Conservation (phyloP, 1,140 invertebrate species). For the Musca domestica region DNA sequence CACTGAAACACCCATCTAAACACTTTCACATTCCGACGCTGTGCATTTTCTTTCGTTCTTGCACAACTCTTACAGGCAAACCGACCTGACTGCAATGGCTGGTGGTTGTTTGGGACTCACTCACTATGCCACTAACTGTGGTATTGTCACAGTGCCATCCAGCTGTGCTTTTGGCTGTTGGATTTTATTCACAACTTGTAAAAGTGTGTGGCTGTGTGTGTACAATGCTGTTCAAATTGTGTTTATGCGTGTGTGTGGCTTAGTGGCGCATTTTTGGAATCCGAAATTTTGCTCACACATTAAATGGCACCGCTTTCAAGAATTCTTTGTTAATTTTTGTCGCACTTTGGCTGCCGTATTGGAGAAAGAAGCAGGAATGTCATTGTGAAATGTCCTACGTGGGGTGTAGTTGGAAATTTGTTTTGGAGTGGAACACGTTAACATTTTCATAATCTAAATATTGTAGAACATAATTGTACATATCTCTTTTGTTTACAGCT, state of each 20-base stretch:
- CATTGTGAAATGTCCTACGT: no score
- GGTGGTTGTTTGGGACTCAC: background rate
- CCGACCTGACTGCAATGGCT: no score
- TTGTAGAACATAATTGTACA: no score
- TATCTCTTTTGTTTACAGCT: no score
- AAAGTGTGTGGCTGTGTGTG: background rate
- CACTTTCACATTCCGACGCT: no score
- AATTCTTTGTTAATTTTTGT: slow-evolving; percentile 5
- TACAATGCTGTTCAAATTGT: background rate
- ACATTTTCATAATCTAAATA: no score
- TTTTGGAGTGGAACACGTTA: no score
- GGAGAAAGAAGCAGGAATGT: no score
- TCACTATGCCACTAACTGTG: background rate
- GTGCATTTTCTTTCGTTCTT: no score
- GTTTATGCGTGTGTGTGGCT: background rate
- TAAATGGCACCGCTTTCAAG: slow-evolving; percentile 8
- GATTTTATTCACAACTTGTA: background rate
- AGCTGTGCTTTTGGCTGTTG: background rate
- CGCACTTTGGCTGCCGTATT: background rate
- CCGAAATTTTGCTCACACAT: slow-evolving; percentile 14
- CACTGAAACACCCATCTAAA: no score
- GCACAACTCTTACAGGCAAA: no score
- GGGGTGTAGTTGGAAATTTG: no score
- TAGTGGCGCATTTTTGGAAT: background rate
- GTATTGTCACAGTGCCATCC: background rate